phyloP scores from a whole-genome alignment of 2,888 invertebrate species.

The Brachyptera risi region DNA sequence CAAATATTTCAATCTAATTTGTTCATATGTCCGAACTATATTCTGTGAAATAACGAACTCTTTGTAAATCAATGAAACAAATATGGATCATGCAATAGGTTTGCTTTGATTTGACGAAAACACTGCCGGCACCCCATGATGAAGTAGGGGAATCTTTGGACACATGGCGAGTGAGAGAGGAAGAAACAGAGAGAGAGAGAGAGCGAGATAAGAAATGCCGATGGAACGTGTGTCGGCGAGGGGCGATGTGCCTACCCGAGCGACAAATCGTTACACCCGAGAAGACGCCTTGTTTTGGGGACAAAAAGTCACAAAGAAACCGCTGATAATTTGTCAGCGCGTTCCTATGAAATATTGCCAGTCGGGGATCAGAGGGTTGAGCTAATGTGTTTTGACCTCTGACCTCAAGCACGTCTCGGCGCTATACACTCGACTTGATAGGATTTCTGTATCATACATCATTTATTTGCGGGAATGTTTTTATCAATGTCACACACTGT shows the following conservation, averaged over 20 bases:
- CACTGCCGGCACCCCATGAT: too few species aligned
- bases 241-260: neutral
- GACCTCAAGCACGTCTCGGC: neutral
- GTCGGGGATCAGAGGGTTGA: neutral
- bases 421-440: neutral
- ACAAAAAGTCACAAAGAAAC: constrained; percentile 12
- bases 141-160: too few species aligned
- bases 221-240: neutral
- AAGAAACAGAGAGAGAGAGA: too few species aligned
- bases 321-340: constrained; percentile 17
- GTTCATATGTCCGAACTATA: too few species aligned
- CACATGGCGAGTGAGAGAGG: too few species aligned
- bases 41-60: too few species aligned
- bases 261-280: constrained; percentile 12
- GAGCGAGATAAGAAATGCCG: constrained; percentile 16
- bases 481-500: too few species aligned
- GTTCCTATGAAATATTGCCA: constrained; percentile 10
- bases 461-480: too few species aligned
- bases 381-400: neutral
- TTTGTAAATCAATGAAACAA: too few species aligned
- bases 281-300: constrained; percentile 13
- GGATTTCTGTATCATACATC: constrained; percentile 15
- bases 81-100: too few species aligned
- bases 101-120: too few species aligned
- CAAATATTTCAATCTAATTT: too few species aligned